Evolutionary conservation across 2,113 vertebrate genomes (phyloP), one percentile per base, ranked within the genome.

Genomic region (Nibea albiflora): DNA sequence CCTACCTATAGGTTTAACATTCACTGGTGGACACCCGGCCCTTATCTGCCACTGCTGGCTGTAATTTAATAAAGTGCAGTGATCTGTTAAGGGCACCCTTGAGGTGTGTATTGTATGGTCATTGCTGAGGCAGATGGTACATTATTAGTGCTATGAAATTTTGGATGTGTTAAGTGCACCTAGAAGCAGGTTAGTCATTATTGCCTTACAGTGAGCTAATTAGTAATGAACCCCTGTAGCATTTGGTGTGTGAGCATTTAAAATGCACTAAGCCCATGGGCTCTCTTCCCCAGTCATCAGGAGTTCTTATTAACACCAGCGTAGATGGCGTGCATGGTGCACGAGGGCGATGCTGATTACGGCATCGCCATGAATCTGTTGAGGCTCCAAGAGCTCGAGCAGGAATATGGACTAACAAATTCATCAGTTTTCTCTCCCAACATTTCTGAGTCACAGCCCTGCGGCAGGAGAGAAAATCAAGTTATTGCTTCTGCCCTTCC

Each of bases 131-230:
- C 85, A 85, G 81, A 87, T 84, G 79, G 78, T 35, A 5, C 70
- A 66, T 84, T 87, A 79, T 77, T 66, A 81, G 76, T 9, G 8
- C 70, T 26, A 39, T 77, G 50, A 67, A 61, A 84, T 65, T 91
- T 86, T 76, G 56, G 60, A 80, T 71, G 65, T 77, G 74, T 81
- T 89, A 84, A 89, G 78, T 80, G 56, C 81, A 74, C 78, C 75
- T 84, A 28, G 62, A 84, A 84, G 49, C 84, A 56, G 74, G 70
- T 80, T 83, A 58, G 70, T 89, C 84, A 88, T 88, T 82, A 76
- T 35, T 61, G 62, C 76, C 57, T 75, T 35, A 58, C 82, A 77
- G 66, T 76, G 42, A 78, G 70, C 75, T 86, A 76, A 92, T 91
- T 89, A 85, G 69, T 42, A 70, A 72, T 28, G 60, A 83, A 77